These are phyloP conservation scores for Orchesella flavescens DNA, from an alignment of 2,888 invertebrate genomes.

Conservation along the genomic window DNA sequence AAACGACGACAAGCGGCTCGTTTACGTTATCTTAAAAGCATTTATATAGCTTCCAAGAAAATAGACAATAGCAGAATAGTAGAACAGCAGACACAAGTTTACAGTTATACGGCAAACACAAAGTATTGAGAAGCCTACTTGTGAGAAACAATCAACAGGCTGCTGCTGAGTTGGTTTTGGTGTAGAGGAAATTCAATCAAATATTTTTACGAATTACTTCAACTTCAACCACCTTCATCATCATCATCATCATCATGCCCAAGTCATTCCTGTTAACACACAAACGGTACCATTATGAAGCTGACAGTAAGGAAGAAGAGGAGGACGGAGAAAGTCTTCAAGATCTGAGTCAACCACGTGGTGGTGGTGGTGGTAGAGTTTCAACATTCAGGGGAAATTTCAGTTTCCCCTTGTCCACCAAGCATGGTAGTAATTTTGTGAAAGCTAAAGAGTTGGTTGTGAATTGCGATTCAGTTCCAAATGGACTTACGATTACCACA, in stretches of 20 bases:
- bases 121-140: no score
- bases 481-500: no score
- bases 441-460: neutral
- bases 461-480: neutral
- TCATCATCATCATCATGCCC: slow-evolving; percentile 76
- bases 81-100: no score
- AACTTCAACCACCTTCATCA: no score
- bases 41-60: no score
- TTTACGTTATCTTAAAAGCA: no score
- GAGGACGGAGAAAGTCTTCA: slow-evolving; percentile 42
- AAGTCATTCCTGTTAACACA: slow-evolving; percentile 80
- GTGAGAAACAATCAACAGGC: neutral
- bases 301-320: slow-evolving; percentile 22
- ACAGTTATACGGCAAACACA: no score
- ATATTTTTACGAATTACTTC: no score
- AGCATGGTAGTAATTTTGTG: slow-evolving; percentile 4
- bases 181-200: neutral
- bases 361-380: neutral
- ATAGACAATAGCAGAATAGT: no score
- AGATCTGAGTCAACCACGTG: slow-evolving; percentile 23
- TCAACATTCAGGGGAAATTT: neutral
- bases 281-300: slow-evolving; percentile 76
- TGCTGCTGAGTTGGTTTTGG: neutral
- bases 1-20: neutral
- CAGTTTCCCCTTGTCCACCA: neutral